These are phyloP conservation scores for Anaspis maculata DNA, from an alignment of 2,888 invertebrate species.

Conservation along the genomic window DNA sequence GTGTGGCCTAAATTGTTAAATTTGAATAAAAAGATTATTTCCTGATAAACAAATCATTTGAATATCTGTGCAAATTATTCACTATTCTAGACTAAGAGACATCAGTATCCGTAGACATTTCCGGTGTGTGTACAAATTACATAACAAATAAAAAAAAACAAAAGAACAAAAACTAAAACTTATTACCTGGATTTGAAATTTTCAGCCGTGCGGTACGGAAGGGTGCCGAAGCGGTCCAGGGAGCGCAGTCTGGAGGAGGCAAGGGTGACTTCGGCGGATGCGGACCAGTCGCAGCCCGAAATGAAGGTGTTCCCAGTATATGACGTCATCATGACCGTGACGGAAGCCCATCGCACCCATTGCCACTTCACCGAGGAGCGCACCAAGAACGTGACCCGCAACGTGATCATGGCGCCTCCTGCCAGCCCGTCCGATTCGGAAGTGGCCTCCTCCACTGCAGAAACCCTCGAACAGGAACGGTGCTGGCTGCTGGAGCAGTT, in stretches of 20 bases:
- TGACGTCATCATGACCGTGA: conserved; percentile 70
- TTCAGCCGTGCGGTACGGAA: conserved; percentile 90
- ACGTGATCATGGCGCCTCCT: conserved; percentile 53
- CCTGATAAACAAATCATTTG: too few species aligned
- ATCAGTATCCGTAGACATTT: too few species aligned
- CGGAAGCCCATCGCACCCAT: conserved; percentile 78
- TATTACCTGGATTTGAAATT: too few species aligned
- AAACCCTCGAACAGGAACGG: conserved; percentile 28
- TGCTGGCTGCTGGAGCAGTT: conserved; percentile 85
- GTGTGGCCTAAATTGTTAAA: too few species aligned
- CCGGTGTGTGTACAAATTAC: too few species aligned
- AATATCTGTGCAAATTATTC: too few species aligned
- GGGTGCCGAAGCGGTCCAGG: conserved; percentile 88
- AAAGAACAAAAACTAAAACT: too few species aligned
- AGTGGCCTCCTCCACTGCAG: conserved; percentile 47
- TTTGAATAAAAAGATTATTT: too few species aligned
- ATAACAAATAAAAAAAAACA: too few species aligned
- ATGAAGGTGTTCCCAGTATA: conserved; percentile 59
- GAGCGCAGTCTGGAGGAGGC: conserved; percentile 60
- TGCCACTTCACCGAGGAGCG: conserved; percentile 85
- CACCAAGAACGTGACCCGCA: conserved; percentile 58
- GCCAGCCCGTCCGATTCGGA: conserved; percentile 33
- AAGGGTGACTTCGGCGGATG: conserved; percentile 41
- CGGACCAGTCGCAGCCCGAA: conserved; percentile 40
- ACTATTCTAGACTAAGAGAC: too few species aligned